Conservation (phyloP, 2,113 vertebrate genomes). For the Scortum barcoo region DNA sequence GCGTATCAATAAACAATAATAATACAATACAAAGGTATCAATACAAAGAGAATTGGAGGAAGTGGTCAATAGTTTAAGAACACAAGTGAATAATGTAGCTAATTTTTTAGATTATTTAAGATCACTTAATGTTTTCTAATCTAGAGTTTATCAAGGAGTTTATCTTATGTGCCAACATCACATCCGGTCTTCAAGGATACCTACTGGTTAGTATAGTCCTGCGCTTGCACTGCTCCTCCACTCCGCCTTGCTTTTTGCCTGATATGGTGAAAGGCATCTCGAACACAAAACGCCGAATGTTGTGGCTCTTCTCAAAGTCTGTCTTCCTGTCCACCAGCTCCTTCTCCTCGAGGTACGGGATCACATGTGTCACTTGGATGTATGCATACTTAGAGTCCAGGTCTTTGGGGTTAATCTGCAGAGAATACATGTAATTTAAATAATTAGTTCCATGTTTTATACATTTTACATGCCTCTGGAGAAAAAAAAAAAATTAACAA, state of each 20-base stretch:
- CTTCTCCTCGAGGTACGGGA: slow-evolving; percentile 96
- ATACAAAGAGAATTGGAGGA: neutral
- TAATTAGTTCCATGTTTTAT: neutral
- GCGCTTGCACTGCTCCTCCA: slow-evolving; percentile 97
- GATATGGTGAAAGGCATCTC: slow-evolving; percentile 98
- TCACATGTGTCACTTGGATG: slow-evolving; percentile 97
- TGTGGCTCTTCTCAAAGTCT: slow-evolving; percentile 96
- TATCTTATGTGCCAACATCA: neutral
- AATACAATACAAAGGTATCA: too few species aligned
- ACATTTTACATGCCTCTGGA: neutral
- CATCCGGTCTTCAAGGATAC: slow-evolving; percentile 20
- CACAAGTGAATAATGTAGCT: neutral
- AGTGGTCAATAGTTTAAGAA: neutral
- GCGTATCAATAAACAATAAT: too few species aligned
- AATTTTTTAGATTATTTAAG: neutral
- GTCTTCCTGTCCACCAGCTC: slow-evolving; percentile 95
- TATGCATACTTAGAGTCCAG: slow-evolving; percentile 98
- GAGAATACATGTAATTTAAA: neutral
- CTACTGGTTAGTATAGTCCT: slow-evolving; percentile 95
- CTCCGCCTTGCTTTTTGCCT: slow-evolving; percentile 94
- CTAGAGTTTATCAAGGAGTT: too few species aligned
- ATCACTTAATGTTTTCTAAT: neutral
- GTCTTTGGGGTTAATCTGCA: slow-evolving; percentile 97
- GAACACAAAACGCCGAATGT: slow-evolving; percentile 97
- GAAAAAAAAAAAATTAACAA: neutral